These are phyloP conservation scores for Willowsia nigromaculata DNA, from an alignment of 2,888 invertebrate species.

Conservation along the genomic window DNA sequence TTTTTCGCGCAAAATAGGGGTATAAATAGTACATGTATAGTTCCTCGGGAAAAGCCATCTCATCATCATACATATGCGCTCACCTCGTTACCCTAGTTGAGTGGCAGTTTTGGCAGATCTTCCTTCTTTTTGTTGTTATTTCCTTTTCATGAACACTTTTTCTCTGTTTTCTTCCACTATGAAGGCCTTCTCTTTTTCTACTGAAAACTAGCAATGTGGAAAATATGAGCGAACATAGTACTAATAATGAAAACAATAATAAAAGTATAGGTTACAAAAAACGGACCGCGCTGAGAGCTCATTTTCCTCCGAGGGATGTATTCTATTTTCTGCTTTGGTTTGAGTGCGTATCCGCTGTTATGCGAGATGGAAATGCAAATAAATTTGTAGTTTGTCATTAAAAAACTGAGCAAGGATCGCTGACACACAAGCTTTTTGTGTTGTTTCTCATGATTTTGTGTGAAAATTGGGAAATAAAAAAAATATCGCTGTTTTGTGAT, in stretches of 20 bases:
- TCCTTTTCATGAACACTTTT: slow-evolving; percentile 24
- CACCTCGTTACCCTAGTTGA: slow-evolving; percentile 33
- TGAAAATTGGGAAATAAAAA: not conserved
- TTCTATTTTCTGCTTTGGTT: not conserved
- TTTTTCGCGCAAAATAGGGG: not conserved
- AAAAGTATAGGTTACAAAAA: not conserved
- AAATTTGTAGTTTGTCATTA: not conserved
- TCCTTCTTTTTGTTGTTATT: not conserved
- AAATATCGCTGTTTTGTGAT: not conserved
- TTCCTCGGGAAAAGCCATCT: too few species aligned
- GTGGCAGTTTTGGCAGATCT: slow-evolving; percentile 41
- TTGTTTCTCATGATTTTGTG: not conserved
- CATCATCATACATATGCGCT: not conserved
- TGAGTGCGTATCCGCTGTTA: not conserved
- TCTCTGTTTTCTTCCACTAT: not conserved
- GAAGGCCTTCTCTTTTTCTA: too few species aligned
- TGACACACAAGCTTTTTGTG: too few species aligned
- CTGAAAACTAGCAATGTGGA: not conserved
- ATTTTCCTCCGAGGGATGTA: slow-evolving; percentile 37
- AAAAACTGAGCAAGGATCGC: not conserved
- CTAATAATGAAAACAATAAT: not conserved
- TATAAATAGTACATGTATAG: not conserved
- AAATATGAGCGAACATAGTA: slow-evolving; percentile 12
- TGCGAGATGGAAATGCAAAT: slow-evolving; percentile 6
- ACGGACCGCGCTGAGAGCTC: slow-evolving; percentile 2